These are phyloP conservation scores for Pycnonotus jocosus DNA, from an alignment of 2,113 vertebrate species.

Conservation along the genomic window DNA sequence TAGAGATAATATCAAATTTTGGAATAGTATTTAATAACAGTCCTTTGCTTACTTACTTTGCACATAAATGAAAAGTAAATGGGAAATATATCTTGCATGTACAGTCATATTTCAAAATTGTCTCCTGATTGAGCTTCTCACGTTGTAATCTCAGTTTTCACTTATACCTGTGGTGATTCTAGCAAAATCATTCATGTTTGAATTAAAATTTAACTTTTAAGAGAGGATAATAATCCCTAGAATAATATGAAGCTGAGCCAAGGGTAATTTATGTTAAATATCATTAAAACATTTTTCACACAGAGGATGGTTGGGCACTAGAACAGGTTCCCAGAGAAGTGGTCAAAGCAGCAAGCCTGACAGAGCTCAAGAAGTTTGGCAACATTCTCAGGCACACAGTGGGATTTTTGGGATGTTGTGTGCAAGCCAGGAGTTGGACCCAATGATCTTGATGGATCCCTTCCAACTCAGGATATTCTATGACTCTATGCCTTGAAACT, in stretches of 20 bases:
- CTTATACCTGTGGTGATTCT: not conserved
- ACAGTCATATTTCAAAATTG: not conserved
- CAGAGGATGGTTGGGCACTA: accelerated
- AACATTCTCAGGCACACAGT: not conserved
- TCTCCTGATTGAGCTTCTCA: not conserved
- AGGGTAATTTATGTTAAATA: accelerated
- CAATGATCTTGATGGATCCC: not conserved
- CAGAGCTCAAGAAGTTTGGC: not conserved
- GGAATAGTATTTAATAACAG: not conserved
- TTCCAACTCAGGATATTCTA: not conserved
- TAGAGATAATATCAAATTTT: not conserved
- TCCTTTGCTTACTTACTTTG: not conserved
- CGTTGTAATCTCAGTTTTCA: not conserved
- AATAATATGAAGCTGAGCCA: not conserved
- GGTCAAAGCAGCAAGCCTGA: not conserved
- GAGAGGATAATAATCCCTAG: not conserved
- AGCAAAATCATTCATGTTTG: not conserved
- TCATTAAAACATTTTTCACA: not conserved
- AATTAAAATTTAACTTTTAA: not conserved
- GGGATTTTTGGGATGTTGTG: not conserved
- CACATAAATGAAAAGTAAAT: not conserved
- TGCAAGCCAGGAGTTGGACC: not conserved
- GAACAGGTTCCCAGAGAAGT: not conserved
- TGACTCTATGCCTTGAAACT: not conserved
- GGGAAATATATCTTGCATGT: not conserved